These are phyloP conservation scores for Mesoligia furuncula DNA, from an alignment of 2,888 invertebrate genomes.

Conservation along the genomic window DNA sequence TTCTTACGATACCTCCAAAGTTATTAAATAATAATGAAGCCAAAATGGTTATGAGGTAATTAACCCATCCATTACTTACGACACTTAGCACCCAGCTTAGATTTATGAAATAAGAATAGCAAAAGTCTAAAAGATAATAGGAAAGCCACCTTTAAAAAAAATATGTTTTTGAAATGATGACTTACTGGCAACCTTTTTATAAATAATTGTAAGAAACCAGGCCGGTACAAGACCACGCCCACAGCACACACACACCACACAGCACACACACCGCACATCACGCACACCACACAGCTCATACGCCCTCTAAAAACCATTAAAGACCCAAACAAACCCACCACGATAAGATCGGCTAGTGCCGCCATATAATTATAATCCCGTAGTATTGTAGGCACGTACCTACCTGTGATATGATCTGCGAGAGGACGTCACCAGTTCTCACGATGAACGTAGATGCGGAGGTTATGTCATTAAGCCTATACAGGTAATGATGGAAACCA, in stretches of 20 bases:
- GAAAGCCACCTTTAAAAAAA: neutral
- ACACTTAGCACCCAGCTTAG: neutral
- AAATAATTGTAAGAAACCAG: neutral
- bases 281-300: slow-evolving; percentile 4
- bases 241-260: slow-evolving; percentile 1
- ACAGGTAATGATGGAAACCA: slow-evolving; percentile 6
- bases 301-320: slow-evolving; percentile 40
- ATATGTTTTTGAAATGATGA: neutral
- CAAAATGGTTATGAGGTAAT: neutral
- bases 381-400: slow-evolving; percentile 34
- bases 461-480: neutral
- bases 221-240: neutral
- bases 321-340: slow-evolving; percentile 39
- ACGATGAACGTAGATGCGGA: slow-evolving; percentile 20
- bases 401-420: slow-evolving; percentile 34
- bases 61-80: neutral
- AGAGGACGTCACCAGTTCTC: slow-evolving; percentile 49
- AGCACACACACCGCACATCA: neutral
- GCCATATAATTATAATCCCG: slow-evolving; percentile 49
- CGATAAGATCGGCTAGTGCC: slow-evolving; percentile 46
- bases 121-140: neutral
- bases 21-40: neutral
- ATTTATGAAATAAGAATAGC: neutral
- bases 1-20: neutral
- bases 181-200: neutral